Conservation (phyloP, 1,140 invertebrate genomes). For the Phenacoccus solenopsis region DNA sequence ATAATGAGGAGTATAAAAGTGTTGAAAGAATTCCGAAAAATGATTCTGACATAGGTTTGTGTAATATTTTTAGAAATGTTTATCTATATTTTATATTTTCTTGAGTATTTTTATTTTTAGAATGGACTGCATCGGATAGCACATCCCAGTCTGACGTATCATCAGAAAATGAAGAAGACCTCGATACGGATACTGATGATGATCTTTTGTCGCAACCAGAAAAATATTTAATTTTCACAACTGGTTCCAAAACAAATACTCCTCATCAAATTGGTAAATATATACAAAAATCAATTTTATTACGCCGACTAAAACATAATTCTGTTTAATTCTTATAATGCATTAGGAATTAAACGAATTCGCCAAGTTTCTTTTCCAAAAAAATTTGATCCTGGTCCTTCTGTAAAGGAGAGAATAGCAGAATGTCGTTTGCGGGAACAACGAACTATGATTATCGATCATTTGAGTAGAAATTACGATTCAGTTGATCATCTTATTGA, state of each 20-base stretch:
- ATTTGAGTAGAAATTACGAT: slow-evolving; percentile 52
- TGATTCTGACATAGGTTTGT: not conserved
- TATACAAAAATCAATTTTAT: not conserved
- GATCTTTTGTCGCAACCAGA: slow-evolving; percentile 40
- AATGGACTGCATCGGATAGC: not conserved
- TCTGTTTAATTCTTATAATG: not conserved
- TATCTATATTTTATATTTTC: too few relatives aligned
- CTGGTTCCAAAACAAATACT: slow-evolving; percentile 64
- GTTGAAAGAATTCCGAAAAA: not conserved
- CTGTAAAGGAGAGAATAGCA: slow-evolving; percentile 47
- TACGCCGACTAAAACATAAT: not conserved
- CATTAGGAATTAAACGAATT: slow-evolving; percentile 60
- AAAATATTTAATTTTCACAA: slow-evolving; percentile 76
- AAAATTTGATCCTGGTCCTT: slow-evolving; percentile 51
- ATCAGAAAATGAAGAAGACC: slow-evolving; percentile 39
- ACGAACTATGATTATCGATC: not conserved
- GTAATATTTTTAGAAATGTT: not conserved
- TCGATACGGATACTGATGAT: slow-evolving; percentile 29
- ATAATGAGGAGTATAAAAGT: not conserved
- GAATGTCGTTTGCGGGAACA: slow-evolving; percentile 21
- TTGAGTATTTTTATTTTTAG: not conserved
- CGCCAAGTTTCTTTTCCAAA: slow-evolving; percentile 56
- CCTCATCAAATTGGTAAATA: slow-evolving; percentile 66
- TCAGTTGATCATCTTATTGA: slow-evolving; percentile 72
- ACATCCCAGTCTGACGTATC: not conserved